Evolutionary conservation across 2,888 invertebrate species (phyloP), one percentile per base, ranked within the genome.

Genomic region (Nemotelus pantherinus): DNA sequence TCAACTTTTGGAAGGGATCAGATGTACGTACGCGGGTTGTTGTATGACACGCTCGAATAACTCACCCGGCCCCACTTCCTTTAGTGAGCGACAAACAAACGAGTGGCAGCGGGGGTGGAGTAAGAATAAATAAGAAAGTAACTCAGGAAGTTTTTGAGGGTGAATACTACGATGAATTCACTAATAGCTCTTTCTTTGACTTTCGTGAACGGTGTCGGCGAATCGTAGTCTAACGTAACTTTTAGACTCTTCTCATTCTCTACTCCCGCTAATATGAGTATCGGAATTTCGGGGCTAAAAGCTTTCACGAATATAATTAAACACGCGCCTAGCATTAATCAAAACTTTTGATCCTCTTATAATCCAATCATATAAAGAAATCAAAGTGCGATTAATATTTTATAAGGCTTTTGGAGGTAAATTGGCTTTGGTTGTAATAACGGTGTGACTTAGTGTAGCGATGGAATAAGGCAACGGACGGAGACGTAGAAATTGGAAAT

Each of bases 301-400:
- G 64, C 65, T 76, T 67, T 50, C 55, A 55, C 55, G 60, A 76
- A 76, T 74, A 77, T 79, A 79, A 79, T 79, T 79, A 79, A 79
- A 79, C 79, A 79, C 77, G 79, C 79, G 74, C 65, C 79, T 53
- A 53, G 77, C 77, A 77, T 79, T 79, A 65, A 79, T 79, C 79
- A 79, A 79, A 76, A 77, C 70, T 79, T 79, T 79, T 75, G 79
- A 79, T 79, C 79, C 79, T 77, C 72, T 74, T 72, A 58, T 79
- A 74, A 79, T 79, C 79, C 77, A 77, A 79, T 79, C 65, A 77
- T 77, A 77, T 77, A 77, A 79, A 74, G 77, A 77, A 79, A 79
- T 77, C 79, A 77, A 79, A 79, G 77, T 77, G 53, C 77, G 79
- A 79, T 79, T 79, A 77, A 77, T 79, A 67, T 75, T 74, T 77